phyloP scores from a whole-genome alignment of 2,797 vertebrate species.

The Tragopan temminckii region DNA sequence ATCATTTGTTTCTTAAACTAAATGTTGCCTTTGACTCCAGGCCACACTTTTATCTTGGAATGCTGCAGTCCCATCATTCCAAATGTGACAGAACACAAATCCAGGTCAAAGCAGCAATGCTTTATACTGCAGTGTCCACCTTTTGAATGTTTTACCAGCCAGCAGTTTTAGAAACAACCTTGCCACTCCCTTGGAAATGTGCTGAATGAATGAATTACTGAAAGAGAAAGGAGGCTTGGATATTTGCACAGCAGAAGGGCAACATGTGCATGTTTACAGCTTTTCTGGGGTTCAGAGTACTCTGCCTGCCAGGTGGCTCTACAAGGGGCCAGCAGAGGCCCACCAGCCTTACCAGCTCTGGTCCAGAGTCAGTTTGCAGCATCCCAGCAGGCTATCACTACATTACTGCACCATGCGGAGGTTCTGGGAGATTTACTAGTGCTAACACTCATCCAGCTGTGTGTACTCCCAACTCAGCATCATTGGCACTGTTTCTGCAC shows the following conservation, averaged over 20 bases:
- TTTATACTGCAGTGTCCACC: background rate
- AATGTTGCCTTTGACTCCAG: background rate
- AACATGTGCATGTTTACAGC: accelerated
- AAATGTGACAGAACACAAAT: background rate
- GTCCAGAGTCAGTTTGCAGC: background rate
- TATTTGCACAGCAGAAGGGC: background rate
- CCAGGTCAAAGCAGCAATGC: background rate
- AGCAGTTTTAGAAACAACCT: background rate
- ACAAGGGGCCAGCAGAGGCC: background rate
- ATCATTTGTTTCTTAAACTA: background rate
- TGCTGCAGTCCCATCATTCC: background rate
- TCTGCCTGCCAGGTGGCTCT: slow-evolving; percentile 4
- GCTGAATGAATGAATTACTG: background rate
- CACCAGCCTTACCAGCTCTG: background rate
- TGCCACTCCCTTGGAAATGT: background rate
- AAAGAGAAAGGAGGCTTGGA: background rate
- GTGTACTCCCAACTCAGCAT: background rate
- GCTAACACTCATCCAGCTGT: slow-evolving; percentile 1
- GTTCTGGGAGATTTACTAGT: slow-evolving; percentile 22
- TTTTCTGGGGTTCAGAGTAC: background rate
- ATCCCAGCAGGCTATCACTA: background rate
- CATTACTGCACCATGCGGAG: background rate
- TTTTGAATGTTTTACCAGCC: background rate
- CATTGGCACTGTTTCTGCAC: background rate
- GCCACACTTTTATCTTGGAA: background rate